These are phyloP conservation scores for Zoanthus sociatus DNA, from an alignment of 92 coral and sea anemone genomes.

Conservation along the genomic window DNA sequence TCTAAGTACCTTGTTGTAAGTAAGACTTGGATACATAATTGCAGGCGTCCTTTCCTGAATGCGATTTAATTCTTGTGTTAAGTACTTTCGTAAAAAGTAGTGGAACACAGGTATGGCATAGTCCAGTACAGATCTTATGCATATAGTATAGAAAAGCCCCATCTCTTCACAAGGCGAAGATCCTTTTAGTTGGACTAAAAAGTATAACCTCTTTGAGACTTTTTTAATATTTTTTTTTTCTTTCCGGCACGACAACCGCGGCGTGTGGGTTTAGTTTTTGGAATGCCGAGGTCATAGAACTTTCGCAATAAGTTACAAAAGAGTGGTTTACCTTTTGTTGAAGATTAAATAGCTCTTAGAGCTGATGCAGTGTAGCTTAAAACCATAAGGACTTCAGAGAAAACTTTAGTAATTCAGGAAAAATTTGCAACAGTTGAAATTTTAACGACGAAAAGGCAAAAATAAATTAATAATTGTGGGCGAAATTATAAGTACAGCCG, in stretches of 20 bases:
- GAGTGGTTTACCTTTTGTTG: background rate
- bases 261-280: background rate
- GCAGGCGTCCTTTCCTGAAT: slow-evolving; percentile 25
- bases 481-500: no score
- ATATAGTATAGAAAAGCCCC: background rate
- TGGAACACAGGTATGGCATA: slow-evolving; percentile 26
- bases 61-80: slow-evolving; percentile 2
- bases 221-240: no score
- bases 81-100: slow-evolving; percentile 9
- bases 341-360: background rate
- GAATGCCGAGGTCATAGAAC: background rate
- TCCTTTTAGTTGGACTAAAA: slow-evolving; percentile 38
- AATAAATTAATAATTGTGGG: no score
- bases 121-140: slow-evolving; percentile 36
- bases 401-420: no score
- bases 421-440: no score
- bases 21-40: slow-evolving; percentile 26
- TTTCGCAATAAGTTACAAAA: background rate
- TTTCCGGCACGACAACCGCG: background rate
- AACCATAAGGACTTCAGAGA: background rate
- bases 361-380: slow-evolving; percentile 1
- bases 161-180: slow-evolving; percentile 1
- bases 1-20: slow-evolving; percentile 21
- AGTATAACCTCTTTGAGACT: background rate
- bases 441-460: no score